phyloP scores from a whole-genome alignment of 2,888 invertebrate species.

The Tetrapedia diversipes region DNA sequence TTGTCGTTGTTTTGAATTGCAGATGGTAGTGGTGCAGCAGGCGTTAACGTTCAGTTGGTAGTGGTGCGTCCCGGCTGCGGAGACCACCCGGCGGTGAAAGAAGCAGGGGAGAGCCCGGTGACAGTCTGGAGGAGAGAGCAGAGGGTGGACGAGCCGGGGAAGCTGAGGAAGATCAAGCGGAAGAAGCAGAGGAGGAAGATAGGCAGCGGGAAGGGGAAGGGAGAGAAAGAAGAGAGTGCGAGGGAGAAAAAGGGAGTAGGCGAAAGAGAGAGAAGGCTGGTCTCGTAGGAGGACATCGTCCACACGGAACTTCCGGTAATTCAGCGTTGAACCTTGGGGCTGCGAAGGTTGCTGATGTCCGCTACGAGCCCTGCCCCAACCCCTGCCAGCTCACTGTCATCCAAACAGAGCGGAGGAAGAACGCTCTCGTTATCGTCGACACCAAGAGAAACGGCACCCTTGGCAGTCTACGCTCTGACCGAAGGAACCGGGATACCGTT shows the following conservation, averaged over 20 bases:
- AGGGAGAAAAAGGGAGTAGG: not conserved
- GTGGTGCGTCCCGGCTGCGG: conserved; percentile 34
- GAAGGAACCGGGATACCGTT: conserved; percentile 12
- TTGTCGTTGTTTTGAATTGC: conserved; percentile 48
- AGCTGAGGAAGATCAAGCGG: conserved; percentile 16
- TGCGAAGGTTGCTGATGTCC: conserved; percentile 78
- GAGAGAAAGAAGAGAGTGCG: not conserved
- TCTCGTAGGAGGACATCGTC: conserved; percentile 47
- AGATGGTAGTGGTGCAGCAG: conserved; percentile 63
- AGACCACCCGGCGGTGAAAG: conserved; percentile 30
- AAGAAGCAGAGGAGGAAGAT: conserved; percentile 20
- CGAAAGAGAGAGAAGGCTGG: conserved; percentile 18
- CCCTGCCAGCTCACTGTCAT: conserved; percentile 53
- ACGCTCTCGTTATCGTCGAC: conserved; percentile 4
- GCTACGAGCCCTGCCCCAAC: conserved; percentile 73
- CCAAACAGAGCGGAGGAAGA: conserved; percentile 36
- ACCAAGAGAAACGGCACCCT: conserved; percentile 7
- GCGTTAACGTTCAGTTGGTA: conserved; percentile 44
- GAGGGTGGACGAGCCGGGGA: conserved; percentile 16
- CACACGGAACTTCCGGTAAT: conserved; percentile 44
- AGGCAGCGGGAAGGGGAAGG: conserved; percentile 44
- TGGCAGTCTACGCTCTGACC: conserved; percentile 13
- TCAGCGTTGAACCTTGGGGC: conserved; percentile 52
- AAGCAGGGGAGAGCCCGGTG: not conserved
- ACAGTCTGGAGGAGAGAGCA: conserved; percentile 18